Conservation (phyloP, 2,113 vertebrate genomes). For the Panurus biarmicus region DNA sequence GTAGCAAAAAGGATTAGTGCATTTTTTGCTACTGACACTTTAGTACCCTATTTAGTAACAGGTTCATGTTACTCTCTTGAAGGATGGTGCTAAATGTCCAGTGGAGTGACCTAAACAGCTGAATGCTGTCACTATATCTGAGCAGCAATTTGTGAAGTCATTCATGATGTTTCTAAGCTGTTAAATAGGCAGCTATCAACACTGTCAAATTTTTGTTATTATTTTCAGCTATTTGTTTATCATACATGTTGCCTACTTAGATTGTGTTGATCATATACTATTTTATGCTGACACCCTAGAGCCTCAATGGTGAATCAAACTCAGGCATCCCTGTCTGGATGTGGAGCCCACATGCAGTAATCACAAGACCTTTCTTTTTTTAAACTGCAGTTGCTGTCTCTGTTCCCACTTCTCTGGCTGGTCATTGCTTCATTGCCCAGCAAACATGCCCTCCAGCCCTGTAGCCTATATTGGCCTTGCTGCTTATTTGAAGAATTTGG, state of each 20-base stretch:
- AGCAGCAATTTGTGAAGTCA: not conserved
- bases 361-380: conserved; percentile 46
- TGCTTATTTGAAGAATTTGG: not conserved
- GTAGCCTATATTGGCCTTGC: not conserved
- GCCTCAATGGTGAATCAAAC: not conserved
- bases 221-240: conserved; percentile 2
- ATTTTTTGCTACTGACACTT: not conserved
- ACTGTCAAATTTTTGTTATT: conserved; percentile 1
- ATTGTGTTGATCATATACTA: not conserved
- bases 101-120: conserved; percentile 30
- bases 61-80: not conserved
- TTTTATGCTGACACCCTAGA: not conserved
- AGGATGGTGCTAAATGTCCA: not conserved
- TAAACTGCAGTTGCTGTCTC: conserved; percentile 36
- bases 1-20: not conserved
- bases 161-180: not conserved
- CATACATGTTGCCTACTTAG: not conserved
- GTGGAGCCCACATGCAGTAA: not conserved
- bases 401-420: not conserved
- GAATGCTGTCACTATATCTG: not conserved
- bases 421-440: not conserved
- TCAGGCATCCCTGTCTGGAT: not conserved
- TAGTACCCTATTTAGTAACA: not conserved
- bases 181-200: not conserved
- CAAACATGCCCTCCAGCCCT: not conserved